Conservation (phyloP, 2,888 invertebrate species). For the Cantharis nigra region DNA sequence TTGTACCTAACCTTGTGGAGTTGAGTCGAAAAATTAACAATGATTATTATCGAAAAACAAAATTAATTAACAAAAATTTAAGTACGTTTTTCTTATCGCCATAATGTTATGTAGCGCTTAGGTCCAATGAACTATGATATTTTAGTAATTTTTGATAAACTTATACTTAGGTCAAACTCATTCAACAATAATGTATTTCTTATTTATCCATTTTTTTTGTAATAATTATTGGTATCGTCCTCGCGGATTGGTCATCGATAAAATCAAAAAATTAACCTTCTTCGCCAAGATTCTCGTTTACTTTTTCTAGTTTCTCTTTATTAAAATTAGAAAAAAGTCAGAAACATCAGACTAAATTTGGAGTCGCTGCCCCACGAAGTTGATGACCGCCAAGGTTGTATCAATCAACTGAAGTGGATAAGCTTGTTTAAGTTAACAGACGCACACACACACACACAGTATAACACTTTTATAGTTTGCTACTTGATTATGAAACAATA, state of each 20-base stretch:
- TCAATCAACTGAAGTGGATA: constrained; percentile 53
- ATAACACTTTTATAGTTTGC: constrained; percentile 17
- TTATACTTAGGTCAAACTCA: constrained; percentile 17
- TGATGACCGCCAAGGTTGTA: constrained; percentile 50
- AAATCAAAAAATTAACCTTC: neutral
- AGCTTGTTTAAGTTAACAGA: constrained; percentile 49
- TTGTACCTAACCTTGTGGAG: neutral
- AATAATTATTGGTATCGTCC: neutral
- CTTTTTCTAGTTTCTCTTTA: neutral
- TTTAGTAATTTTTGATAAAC: constrained; percentile 26
- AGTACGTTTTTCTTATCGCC: neutral
- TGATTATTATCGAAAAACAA: neutral
- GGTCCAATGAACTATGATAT: constrained; percentile 26
- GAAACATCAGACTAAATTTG: constrained; percentile 8
- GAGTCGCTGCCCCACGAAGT: constrained; percentile 37
- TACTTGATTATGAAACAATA: constrained; percentile 17
- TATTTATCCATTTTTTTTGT: constrained; percentile 8
- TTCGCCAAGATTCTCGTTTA: neutral
- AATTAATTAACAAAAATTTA: neutral
- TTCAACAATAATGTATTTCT: constrained; percentile 17
- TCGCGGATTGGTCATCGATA: neutral
- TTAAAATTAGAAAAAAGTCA: constrained; percentile 10
- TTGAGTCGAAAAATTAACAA: neutral
- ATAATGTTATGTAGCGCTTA: neutral
- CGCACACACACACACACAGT: constrained; percentile 41